Evolutionary conservation across 1,140 invertebrate genomes (phyloP).

Genomic region (Aphaenogaster rudis): DNA sequence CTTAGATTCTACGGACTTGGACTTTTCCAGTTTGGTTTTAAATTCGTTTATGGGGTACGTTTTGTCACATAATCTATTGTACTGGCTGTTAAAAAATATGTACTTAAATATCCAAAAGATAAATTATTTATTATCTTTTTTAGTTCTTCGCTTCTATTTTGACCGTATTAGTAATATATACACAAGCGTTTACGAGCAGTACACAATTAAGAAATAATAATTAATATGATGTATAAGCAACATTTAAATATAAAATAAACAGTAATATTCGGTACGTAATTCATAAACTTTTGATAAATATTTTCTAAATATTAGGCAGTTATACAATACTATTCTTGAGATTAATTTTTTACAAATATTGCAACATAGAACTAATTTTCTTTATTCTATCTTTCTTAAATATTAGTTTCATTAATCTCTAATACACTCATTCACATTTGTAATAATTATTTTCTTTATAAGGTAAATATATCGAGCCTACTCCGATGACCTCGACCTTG

Average conservation of each 20-base stretch:
- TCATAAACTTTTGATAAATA: not conserved
- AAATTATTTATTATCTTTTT: conserved; percentile 15
- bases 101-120: not conserved
- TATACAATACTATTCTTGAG: not conserved
- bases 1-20: conserved; percentile 9
- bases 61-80: not conserved
- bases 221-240: not conserved
- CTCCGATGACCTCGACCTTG: too few species aligned
- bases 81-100: not conserved
- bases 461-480: not conserved
- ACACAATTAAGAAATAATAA: not conserved
- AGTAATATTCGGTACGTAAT: not conserved
- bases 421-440: not conserved
- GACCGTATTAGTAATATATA: conserved; percentile 20
- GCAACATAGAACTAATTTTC: not conserved
- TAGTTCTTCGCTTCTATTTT: not conserved
- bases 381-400: not conserved
- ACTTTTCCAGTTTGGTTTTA: conserved; percentile 43
- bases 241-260: not conserved
- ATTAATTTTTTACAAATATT: conserved; percentile 5
- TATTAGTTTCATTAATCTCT: not conserved
- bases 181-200: not conserved
- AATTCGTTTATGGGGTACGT: conserved; percentile 2
- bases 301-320: not conserved
- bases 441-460: not conserved